These are phyloP conservation scores for Myripristis murdjan DNA, from an alignment of 2,797 vertebrate genomes.

Conservation along the genomic window DNA sequence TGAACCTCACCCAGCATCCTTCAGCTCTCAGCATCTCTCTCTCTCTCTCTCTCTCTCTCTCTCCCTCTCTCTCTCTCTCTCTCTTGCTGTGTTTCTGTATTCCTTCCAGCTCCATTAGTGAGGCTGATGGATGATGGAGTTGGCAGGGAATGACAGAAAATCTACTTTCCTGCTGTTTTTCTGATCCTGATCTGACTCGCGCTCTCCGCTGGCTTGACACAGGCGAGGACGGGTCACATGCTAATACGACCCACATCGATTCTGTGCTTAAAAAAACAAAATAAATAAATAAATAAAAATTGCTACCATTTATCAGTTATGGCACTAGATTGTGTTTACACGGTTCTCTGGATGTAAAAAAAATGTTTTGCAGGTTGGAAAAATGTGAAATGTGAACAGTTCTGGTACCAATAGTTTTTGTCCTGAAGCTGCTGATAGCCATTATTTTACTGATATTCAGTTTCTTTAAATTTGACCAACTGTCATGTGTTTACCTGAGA, in stretches of 20 bases:
- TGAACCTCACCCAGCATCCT: neutral
- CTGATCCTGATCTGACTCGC: constrained; percentile 45
- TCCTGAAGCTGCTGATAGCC: too few relatives aligned
- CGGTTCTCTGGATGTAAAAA: too few relatives aligned
- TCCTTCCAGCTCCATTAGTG: constrained; percentile 68
- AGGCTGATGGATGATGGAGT: constrained; percentile 66
- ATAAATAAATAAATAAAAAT: too few relatives aligned
- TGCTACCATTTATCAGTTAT: neutral
- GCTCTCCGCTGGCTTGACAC: constrained; percentile 32
- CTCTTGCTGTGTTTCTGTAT: neutral
- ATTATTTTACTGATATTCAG: too few relatives aligned
- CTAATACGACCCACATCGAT: constrained; percentile 20
- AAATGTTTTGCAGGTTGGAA: too few relatives aligned
- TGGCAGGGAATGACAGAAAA: constrained; percentile 51
- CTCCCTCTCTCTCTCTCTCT: too few relatives aligned
- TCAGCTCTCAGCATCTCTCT: too few relatives aligned
- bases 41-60: constrained; percentile 1
- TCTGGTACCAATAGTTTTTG: too few relatives aligned
- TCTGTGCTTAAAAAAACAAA: too few relatives aligned
- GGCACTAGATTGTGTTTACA: neutral
- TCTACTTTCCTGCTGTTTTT: constrained; percentile 54
- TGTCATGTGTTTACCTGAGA: too few relatives aligned
- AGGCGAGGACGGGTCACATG: constrained; percentile 23
- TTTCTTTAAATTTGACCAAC: too few relatives aligned
- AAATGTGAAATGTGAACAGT: too few relatives aligned